These are phyloP conservation scores for Pammene fasciana DNA, from an alignment of 2,888 invertebrate genomes.

Conservation along the genomic window DNA sequence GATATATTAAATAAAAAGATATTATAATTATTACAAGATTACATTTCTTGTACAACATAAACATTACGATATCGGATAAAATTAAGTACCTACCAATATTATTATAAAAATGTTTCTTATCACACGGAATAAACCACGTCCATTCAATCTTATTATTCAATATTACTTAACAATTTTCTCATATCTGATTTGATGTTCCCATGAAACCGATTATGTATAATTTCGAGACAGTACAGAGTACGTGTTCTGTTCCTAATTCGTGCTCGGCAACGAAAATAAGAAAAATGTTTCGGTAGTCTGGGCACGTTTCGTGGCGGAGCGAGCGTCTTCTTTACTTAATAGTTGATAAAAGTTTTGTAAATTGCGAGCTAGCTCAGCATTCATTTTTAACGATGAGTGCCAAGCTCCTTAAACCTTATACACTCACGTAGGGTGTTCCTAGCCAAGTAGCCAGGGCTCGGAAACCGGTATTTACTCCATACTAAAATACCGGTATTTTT, in stretches of 20 bases:
- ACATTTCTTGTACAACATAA: not conserved
- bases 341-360: slow-evolving; percentile 18
- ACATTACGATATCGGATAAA: slow-evolving; percentile 3
- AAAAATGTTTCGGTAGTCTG: slow-evolving; percentile 56
- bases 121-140: slow-evolving; percentile 19
- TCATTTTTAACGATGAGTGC: not conserved
- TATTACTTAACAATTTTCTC: slow-evolving; percentile 34
- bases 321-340: slow-evolving; percentile 14
- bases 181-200: slow-evolving; percentile 32
- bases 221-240: slow-evolving; percentile 52
- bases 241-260: slow-evolving; percentile 66
- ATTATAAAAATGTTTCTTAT: slow-evolving; percentile 10
- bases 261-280: slow-evolving; percentile 62
- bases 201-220: slow-evolving; percentile 41
- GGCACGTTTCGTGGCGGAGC: slow-evolving; percentile 60
- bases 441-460: too few relatives aligned
- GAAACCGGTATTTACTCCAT: too few relatives aligned
- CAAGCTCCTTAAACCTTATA: too few relatives aligned
- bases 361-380: not conserved
- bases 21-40: slow-evolving; percentile 8
- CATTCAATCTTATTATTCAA: slow-evolving; percentile 14
- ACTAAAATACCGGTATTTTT: too few relatives aligned
- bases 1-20: not conserved
- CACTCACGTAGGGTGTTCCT: too few relatives aligned
- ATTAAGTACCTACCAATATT: not conserved